Conservation (phyloP, 2,113 vertebrate genomes). For the Pelodiscus sinensis region DNA sequence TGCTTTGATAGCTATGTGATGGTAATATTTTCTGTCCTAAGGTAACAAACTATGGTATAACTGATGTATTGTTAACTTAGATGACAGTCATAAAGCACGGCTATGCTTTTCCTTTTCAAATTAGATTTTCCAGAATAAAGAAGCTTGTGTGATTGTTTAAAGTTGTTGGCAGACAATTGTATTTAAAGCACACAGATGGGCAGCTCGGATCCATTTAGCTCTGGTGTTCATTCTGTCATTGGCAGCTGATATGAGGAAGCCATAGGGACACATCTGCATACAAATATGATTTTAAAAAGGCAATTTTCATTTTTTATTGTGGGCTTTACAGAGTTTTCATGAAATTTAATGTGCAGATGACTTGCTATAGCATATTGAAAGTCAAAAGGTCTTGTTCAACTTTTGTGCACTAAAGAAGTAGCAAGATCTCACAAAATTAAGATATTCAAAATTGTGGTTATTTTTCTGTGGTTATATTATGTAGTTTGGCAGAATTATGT, state of each 20-base stretch:
- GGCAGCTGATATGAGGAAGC: conserved; percentile 63
- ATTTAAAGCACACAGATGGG: conserved; percentile 84
- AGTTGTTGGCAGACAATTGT: conserved; percentile 75
- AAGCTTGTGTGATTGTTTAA: conserved; percentile 55
- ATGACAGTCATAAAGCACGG: conserved; percentile 38
- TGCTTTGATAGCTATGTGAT: conserved; percentile 14
- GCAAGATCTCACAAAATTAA: conserved; percentile 55
- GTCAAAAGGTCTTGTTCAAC: conserved; percentile 52
- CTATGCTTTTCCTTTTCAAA: conserved; percentile 63
- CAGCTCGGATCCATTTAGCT: conserved; percentile 73
- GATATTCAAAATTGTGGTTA: conserved; percentile 53
- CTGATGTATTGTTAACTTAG: conserved; percentile 57
- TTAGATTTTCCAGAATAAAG: conserved; percentile 60
- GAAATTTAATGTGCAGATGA: conserved; percentile 63
- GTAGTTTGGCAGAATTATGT: conserved; percentile 25
- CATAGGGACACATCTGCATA: conserved; percentile 76
- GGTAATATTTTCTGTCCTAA: conserved; percentile 33
- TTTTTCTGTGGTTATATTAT: conserved; percentile 32
- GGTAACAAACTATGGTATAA: conserved; percentile 41
- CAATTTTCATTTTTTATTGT: conserved; percentile 69
- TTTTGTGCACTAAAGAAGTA: conserved; percentile 54
- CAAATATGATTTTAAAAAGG: conserved; percentile 75
- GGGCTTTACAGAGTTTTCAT: conserved; percentile 54
- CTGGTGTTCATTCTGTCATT: conserved; percentile 70
- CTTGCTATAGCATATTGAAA: conserved; percentile 66